A percentile compares a stretch with the other conserved stretches of the same genome.
Evolutionary conservation across 2,113 vertebrate genomes (phyloP).

Genomic region (Brienomyrus brachyistius): DNA sequence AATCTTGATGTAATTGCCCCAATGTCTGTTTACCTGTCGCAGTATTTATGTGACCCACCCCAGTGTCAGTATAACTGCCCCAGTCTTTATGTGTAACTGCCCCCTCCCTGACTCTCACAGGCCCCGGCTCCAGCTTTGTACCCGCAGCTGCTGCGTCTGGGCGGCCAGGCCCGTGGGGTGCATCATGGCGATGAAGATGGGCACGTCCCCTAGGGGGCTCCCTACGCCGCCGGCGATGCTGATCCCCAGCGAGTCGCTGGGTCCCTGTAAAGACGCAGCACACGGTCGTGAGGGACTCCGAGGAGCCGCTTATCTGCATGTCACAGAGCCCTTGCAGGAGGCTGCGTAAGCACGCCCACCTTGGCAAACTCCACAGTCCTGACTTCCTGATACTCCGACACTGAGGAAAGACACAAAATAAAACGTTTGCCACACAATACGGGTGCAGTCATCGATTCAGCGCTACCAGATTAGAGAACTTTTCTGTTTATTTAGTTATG

Average conservation of each 20-base stretch:
- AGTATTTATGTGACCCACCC: background rate
- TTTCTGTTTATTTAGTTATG: background rate
- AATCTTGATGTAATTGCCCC: background rate
- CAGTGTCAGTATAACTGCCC: background rate
- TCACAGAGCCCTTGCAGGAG: background rate
- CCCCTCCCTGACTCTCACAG: background rate
- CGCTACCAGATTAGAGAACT: background rate
- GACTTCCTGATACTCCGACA: slow-evolving; percentile 71
- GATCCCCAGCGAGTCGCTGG: slow-evolving; percentile 79
- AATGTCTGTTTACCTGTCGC: background rate
- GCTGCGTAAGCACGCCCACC: slow-evolving; percentile 47
- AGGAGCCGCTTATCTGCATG: background rate
- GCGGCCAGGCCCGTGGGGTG: slow-evolving; percentile 87
- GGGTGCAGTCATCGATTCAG: background rate
- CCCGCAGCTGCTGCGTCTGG: slow-evolving; percentile 87
- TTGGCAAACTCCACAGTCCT: slow-evolving; percentile 87
- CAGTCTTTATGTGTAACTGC: background rate
- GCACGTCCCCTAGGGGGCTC: slow-evolving; percentile 90
- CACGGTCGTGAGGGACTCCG: background rate
- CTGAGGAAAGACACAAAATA: slow-evolving; percentile 35
- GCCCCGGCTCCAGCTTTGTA: slow-evolving; percentile 41
- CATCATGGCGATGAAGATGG: slow-evolving; percentile 98
- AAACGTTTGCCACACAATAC: slow-evolving; percentile 20
- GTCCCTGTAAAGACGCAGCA: slow-evolving; percentile 53
- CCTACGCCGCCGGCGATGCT: slow-evolving; percentile 95